Evolutionary conservation across 2,797 vertebrate genomes (phyloP).

Genomic region (Lutra lutra): DNA sequence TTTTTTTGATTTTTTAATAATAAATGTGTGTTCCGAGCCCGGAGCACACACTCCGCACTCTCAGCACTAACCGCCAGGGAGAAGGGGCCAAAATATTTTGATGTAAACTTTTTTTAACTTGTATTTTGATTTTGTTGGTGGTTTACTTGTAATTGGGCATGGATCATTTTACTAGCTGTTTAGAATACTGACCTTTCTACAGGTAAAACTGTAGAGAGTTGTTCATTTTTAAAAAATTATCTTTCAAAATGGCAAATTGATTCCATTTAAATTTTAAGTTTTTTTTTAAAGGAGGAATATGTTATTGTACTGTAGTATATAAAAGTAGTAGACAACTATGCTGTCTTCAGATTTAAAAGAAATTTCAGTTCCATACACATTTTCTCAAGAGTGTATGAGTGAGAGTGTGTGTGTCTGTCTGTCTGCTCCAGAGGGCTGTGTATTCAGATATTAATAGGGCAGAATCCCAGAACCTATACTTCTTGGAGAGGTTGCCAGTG

Average conservation of each 20-base stretch:
- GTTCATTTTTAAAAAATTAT: not conserved
- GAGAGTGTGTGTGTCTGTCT: not conserved
- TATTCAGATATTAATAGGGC: not conserved
- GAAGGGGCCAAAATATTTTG: constrained; percentile 91
- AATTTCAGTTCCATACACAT: not conserved
- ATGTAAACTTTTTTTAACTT: constrained; percentile 25
- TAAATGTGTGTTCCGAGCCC: constrained; percentile 97
- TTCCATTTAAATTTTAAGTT: constrained; percentile 46
- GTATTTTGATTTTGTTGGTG: too few species aligned
- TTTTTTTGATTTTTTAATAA: constrained; percentile 95
- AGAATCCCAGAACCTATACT: not conserved
- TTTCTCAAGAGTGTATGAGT: not conserved
- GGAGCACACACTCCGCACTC: constrained; percentile 98
- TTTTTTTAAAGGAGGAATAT: not conserved
- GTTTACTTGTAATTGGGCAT: not conserved
- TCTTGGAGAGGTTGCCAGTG: not conserved
- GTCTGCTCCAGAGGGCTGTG: not conserved
- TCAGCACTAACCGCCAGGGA: constrained; percentile 93
- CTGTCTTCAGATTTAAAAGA: not conserved
- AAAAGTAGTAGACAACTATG: not conserved
- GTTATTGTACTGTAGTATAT: not conserved
- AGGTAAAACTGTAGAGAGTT: constrained; percentile 19
- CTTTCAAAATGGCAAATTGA: constrained; percentile 61
- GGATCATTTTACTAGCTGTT: not conserved
- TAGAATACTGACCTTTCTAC: constrained; percentile 35